Base-by-base conservation (phyloP, 2,888 invertebrate species). In the Monoplex corrugatus region DNA sequence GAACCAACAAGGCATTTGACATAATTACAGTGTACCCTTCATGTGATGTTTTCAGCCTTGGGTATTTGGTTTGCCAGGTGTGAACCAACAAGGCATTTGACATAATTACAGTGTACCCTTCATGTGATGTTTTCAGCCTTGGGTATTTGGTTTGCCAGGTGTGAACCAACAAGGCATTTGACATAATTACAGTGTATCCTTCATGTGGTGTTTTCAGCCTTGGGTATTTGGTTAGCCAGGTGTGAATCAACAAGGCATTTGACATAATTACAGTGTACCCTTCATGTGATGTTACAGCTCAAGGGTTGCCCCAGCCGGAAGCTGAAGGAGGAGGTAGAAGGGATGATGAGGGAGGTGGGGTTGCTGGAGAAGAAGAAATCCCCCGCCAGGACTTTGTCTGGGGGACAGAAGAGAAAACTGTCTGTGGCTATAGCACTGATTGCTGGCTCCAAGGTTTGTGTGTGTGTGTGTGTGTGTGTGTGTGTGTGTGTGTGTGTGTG, bases 341-440 rank as follows among this genome's bases (percentile, higher is more conserved):
- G 50, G 8, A 89, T 89, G 85, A 23, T 89, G 32, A 88, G n/a
- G 75, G 89, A 89, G 0, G 75, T 90, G 32, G 89, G 87, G 43
- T 89, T 96, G 13, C 91, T 92, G 40, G 88, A 91, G 38, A 95
- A 95, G 90, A 87, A 92, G 32, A 83, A 93, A 23, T 90, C 92
- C 0, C 90, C 90, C 19, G 93, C 95, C 10, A 87, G 75, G 38
- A 93, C 93, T 50, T 90, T 95, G 40, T 95, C 95, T 38, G 95
- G 95, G 16, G 95, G 95, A 43, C 94, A 95, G 93, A 95, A 95
- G 90, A 91, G 95, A 28, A 95, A 95, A 89, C 93, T 96, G 2
- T 95, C 95, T 50, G 95, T 96, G 23, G 95, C 95, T 8, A 95
- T 95, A 45, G 95, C 95, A 43, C 92, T 96, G 13, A 95, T 96